Evolutionary conservation across 1,140 invertebrate species (phyloP), one percentile per base, ranked within the genome.

Genomic region (Hypothenemus hampei): DNA sequence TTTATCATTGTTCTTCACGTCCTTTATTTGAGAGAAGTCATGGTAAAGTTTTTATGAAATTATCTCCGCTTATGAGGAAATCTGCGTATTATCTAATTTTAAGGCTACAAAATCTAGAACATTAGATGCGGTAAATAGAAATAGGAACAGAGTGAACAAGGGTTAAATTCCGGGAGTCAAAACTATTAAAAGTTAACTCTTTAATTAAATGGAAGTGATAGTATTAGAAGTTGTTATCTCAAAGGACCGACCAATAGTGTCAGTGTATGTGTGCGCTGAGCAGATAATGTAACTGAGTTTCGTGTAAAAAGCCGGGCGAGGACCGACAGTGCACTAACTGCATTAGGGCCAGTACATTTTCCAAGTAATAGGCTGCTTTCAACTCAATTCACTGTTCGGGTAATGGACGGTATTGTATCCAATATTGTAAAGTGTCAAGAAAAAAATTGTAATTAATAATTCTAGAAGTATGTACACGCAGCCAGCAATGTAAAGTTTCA

Each of bases 321-420:
- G 55, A 60, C 49, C 64, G 58, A 52, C 61, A 61, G 53, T 66
- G 64, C 65, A 61, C 62, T 69, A 69, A 69, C 66, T 68, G 63
- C 66, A 69, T 69, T 69, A 69, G 40, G 54, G 63, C 54, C 59
- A 57, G 66, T 62, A 67, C 61, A 69, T 61, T 69, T 67, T 62
- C 60, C 24, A 64, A 65, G 64, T 69, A 69, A 69, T 68, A 69
- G 65, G 61, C 62, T 62, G 62, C 65, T 69, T 68, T 66, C 64
- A 66, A 50, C 57, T 26, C 54, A 43, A 50, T 59, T 41, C 46
- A 49, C 43, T 48, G 59, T 61, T 65, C 60, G 20, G n/a, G 61
- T 69, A 69, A 69, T 69, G 67, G 67, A 69, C 63, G 65, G 61
- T 64, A 67, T 67, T 66, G 66, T 65, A 59, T 49, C 40, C 59